Evolutionary conservation across 1,140 invertebrate species (phyloP), one percentile per base, ranked within the genome.

Genomic region (Meloidogyne floridensis): DNA sequence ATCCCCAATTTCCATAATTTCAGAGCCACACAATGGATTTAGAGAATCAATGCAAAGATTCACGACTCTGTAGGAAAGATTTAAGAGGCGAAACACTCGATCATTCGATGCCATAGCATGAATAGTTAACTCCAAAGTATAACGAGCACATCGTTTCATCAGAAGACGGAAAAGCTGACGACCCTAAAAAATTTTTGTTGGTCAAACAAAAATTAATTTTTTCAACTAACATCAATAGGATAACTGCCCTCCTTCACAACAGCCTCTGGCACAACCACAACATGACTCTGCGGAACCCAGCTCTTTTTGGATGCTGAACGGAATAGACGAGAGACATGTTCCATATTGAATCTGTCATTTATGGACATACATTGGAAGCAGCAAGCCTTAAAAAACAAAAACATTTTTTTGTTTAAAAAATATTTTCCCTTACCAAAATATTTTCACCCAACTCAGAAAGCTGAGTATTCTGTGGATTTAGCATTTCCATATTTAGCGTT

Each of bases 261-360:
- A 65, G n/a, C 59, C n/a, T 65, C 59, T 65, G 59, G 59, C n/a
- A 65, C 59, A 6, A 65, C 15, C n/a, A 65, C n/a, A 18, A 65
- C 59, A 65, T 65, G 59, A n/a, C 5, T 65, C 8, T 65, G 59
- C 0, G n/a, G 4, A 5, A 65, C 7, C 59, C 59, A 65, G 7
- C 59, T 65, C 5, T 8, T 65, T 6, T 65, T 65, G 2, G 59
- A 3, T 8, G 59, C 59, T 65, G 59, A 15, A n/a, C 13, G 59
- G 15, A 65, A 65, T 65, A n/a, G n/a, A 65, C 59, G 59, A 65
- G 59, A 65, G 7, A 65, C 59, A 65, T 65, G 59, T 65, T 65
- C 59, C 59, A 65, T 65, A 65, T 65, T 65, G 15, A 65, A 65
- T 7, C 59, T 3, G 7, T n/a, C 59, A 65, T n/a, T 65, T 65